phyloP scores from a whole-genome alignment of 2,797 vertebrate genomes.

The Enteromius mattozi region DNA sequence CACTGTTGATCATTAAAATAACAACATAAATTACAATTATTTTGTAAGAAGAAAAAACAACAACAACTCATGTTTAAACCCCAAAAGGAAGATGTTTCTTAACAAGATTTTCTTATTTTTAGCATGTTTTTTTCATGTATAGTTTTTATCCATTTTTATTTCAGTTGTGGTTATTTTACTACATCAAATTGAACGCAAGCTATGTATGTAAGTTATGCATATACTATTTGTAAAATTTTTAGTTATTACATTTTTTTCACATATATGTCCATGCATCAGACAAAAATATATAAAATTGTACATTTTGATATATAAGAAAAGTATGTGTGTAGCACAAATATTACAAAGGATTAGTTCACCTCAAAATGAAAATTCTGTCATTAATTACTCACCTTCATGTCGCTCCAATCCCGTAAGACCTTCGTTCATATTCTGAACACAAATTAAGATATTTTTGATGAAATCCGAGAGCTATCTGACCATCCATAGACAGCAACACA shows the following conservation, averaged over 20 bases:
- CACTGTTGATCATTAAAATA: neutral
- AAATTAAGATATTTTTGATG: too few relatives aligned
- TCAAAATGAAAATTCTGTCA: too few relatives aligned
- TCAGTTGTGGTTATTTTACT: neutral
- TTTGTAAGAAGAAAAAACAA: neutral
- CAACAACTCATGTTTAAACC: neutral
- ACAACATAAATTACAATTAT: neutral
- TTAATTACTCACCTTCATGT: too few relatives aligned
- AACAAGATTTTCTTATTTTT: neutral
- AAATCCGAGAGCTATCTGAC: too few relatives aligned
- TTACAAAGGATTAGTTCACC: neutral
- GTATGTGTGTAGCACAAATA: neutral
- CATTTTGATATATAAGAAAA: too few relatives aligned
- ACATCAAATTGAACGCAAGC: too few relatives aligned
- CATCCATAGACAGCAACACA: too few relatives aligned
- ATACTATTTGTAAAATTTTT: neutral
- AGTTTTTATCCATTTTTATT: neutral
- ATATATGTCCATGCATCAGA: neutral
- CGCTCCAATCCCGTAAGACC: too few relatives aligned
- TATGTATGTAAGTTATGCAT: neutral
- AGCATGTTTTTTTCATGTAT: too few relatives aligned
- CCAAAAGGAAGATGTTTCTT: neutral
- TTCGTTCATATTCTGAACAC: too few relatives aligned
- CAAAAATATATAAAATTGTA: neutral
- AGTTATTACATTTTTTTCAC: neutral